phyloP scores from a whole-genome alignment of 2,797 vertebrate species.

The Pipistrellus pipistrellus region DNA sequence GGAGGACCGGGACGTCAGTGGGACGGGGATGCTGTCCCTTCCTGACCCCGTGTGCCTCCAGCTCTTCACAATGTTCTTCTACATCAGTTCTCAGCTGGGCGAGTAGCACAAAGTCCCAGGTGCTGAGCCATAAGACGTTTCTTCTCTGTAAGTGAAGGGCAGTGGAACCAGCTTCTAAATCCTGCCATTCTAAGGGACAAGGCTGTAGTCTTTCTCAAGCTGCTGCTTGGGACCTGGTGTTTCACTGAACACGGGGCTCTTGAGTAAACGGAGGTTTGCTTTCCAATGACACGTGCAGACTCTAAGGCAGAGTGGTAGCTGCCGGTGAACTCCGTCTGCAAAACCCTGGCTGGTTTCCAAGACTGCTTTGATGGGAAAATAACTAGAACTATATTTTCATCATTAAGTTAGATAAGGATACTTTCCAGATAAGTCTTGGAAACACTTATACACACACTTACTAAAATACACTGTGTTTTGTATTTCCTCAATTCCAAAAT shows the following conservation, averaged over 20 bases:
- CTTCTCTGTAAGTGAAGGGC: not conserved
- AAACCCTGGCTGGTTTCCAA: not conserved
- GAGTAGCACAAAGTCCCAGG: not conserved
- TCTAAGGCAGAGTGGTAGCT: not conserved
- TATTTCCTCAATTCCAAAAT: not conserved
- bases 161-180: slow-evolving; percentile 6
- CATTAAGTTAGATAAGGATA: slow-evolving; percentile 21
- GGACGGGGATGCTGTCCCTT: not conserved
- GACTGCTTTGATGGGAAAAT: not conserved
- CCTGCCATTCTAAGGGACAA: not conserved
- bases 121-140: not conserved
- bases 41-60: not conserved
- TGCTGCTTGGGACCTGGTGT: not conserved
- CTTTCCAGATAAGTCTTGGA: not conserved
- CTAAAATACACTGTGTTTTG: not conserved
- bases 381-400: not conserved
- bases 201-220: not conserved
- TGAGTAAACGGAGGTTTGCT: not conserved
- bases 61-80: slow-evolving; percentile 17
- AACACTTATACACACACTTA: not conserved
- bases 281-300: not conserved
- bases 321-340: not conserved
- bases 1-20: not conserved
- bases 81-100: not conserved
- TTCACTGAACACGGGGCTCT: not conserved